phyloP scores from a whole-genome alignment of 2,797 vertebrate genomes.

The Karalla daura region DNA sequence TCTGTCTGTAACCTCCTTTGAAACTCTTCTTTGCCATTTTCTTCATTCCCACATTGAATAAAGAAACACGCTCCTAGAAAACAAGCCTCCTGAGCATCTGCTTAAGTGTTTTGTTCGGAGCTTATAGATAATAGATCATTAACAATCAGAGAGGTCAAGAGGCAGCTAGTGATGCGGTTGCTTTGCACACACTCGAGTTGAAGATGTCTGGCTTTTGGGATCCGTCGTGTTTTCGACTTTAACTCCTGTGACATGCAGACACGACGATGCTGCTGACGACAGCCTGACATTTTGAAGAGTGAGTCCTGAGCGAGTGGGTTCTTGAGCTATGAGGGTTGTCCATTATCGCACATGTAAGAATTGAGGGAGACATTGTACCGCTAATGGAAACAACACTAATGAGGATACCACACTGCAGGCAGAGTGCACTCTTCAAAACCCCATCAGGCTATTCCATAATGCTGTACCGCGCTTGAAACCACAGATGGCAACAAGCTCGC shows the following conservation, averaged over 20 bases:
- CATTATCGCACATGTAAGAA: conserved; percentile 30
- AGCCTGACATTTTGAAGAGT: conserved; percentile 14
- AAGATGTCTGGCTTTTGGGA: no score
- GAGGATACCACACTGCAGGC: conserved; percentile 20
- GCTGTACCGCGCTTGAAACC: conserved; percentile 20
- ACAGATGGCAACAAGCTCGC: not conserved
- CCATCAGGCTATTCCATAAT: conserved; percentile 36
- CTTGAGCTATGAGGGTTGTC: conserved; percentile 21
- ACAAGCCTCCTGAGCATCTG: no score
- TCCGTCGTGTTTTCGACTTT: not conserved
- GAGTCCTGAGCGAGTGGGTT: conserved; percentile 14
- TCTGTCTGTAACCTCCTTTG: no score
- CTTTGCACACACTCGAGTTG: no score
- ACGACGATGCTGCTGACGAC: not conserved
- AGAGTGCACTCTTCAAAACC: conserved; percentile 50
- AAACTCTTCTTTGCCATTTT: no score
- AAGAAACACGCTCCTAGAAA: no score
- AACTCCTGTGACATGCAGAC: conserved; percentile 1
- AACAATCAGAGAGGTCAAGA: no score
- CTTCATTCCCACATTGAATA: no score
- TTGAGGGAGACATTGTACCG: conserved; percentile 18
- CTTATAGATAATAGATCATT: no score
- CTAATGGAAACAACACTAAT: conserved; percentile 47
- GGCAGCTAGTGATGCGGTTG: no score
- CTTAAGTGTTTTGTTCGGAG: no score